These are phyloP conservation scores for Scleropages formosus DNA, from an alignment of 2,797 vertebrate species.

Conservation along the genomic window DNA sequence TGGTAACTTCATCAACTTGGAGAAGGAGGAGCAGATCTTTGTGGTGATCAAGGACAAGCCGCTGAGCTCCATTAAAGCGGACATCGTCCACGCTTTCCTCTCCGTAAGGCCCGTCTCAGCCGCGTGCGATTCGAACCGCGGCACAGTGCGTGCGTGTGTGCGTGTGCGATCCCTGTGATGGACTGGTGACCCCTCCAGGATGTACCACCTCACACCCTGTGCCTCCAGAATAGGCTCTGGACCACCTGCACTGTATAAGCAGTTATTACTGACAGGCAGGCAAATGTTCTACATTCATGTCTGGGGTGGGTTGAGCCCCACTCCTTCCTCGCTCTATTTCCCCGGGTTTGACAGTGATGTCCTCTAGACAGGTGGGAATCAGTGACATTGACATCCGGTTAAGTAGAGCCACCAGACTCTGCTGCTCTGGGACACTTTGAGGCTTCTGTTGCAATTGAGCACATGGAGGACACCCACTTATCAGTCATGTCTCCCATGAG, in stretches of 20 bases:
- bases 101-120: slow-evolving; percentile 74
- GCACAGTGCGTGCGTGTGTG: no score
- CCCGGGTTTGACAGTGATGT: slow-evolving; percentile 14
- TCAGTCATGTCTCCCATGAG: slow-evolving; percentile 6
- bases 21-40: slow-evolving; percentile 99
- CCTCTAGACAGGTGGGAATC: neutral
- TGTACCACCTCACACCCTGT: neutral
- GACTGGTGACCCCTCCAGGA: neutral
- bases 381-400: slow-evolving; percentile 10
- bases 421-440: neutral
- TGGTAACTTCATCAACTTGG: slow-evolving; percentile 96
- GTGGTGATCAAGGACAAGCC: slow-evolving; percentile 97
- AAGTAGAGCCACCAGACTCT: neutral
- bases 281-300: slow-evolving; percentile 19
- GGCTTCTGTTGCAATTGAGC: neutral
- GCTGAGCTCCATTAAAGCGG: slow-evolving; percentile 97
- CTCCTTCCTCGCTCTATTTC: neutral
- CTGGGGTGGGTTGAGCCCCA: neutral
- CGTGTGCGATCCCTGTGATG: no score
- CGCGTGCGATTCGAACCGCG: no score
- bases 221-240: neutral
- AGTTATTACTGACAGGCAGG: neutral
- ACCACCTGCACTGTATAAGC: neutral
- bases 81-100: slow-evolving; percentile 97
- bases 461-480: neutral